phyloP scores from a whole-genome alignment of 2,888 invertebrate species.

The Idaea biselata region DNA sequence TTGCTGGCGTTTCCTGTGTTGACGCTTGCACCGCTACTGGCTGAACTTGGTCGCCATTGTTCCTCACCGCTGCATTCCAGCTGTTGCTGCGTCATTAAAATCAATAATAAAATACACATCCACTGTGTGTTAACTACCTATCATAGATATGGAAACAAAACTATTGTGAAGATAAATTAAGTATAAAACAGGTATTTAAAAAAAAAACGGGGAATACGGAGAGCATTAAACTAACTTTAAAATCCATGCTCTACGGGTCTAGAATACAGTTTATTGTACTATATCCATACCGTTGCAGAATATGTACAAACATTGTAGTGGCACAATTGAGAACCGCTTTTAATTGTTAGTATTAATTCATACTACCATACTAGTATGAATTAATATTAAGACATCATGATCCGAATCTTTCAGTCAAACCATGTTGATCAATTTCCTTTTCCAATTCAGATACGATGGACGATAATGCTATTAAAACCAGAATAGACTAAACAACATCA shows the following conservation, averaged over 20 bases:
- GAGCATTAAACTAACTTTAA: too few species aligned
- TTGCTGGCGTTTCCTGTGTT: slow-evolving; percentile 76
- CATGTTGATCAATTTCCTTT: slow-evolving; percentile 4
- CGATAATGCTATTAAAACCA: background rate
- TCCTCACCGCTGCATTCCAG: slow-evolving; percentile 74
- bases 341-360: too few species aligned
- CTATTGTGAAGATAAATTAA: background rate
- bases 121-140: background rate
- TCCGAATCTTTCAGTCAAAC: background rate
- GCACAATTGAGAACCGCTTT: too few species aligned
- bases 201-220: too few species aligned
- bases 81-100: slow-evolving; percentile 32
- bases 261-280: too few species aligned
- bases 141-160: slow-evolving; percentile 8
- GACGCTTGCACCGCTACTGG: slow-evolving; percentile 66
- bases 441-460: slow-evolving; percentile 27
- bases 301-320: too few species aligned
- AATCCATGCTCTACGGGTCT: too few species aligned
- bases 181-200: too few species aligned
- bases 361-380: too few species aligned
- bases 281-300: too few species aligned
- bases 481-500: background rate
- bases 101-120: background rate
- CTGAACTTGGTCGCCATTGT: slow-evolving; percentile 69
- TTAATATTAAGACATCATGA: too few species aligned